Evolutionary conservation across 2,113 vertebrate species (phyloP).

Genomic region (Lagenorhynchus albirostris): DNA sequence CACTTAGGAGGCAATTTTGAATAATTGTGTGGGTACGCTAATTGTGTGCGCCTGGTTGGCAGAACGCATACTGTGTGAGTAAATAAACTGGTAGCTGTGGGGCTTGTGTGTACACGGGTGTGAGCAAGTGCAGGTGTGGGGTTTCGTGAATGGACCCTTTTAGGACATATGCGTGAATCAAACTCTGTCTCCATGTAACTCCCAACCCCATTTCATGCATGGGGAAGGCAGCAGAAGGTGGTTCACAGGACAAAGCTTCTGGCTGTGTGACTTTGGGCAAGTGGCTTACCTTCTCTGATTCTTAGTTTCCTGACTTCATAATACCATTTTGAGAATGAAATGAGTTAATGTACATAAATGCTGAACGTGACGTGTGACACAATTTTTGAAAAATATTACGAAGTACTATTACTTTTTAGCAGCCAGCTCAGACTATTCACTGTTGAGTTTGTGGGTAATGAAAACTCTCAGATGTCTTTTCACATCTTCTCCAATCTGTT

Average conservation of each 20-base stretch:
- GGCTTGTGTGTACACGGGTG: background rate
- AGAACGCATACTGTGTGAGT: background rate
- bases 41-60: background rate
- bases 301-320: background rate
- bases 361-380: background rate
- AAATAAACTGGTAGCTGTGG: background rate
- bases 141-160: background rate
- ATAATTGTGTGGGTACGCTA: background rate
- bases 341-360: background rate
- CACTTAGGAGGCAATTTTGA: background rate
- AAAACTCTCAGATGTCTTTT: background rate
- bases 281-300: background rate
- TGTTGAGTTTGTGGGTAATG: background rate
- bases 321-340: background rate
- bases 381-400: background rate
- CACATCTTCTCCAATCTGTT: fast-evolving
- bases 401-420: background rate
- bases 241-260: background rate
- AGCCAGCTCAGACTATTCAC: background rate
- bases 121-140: background rate
- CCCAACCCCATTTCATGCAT: background rate
- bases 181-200: background rate
- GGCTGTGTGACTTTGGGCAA: background rate
- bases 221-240: background rate
- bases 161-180: background rate